Conservation (phyloP, 2,797 vertebrate genomes). For the Peromyscus eremicus region DNA sequence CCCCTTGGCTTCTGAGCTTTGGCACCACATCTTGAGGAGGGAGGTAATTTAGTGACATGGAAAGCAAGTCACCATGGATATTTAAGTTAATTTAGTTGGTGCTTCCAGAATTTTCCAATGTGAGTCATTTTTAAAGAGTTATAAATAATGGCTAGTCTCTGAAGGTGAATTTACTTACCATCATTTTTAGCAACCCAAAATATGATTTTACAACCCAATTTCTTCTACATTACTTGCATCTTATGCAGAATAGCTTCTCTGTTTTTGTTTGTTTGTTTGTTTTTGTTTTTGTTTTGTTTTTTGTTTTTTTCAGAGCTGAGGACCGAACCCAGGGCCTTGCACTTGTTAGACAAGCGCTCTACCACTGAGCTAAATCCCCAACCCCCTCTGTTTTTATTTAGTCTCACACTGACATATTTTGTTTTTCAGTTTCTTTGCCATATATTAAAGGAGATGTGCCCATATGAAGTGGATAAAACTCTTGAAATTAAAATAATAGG, state of each 20-base stretch:
- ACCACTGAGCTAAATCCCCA: too few species aligned
- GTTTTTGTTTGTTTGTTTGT: too few species aligned
- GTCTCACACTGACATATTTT: neutral
- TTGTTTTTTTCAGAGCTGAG: too few species aligned
- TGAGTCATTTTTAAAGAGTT: slow-evolving; percentile 74
- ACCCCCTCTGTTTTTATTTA: neutral
- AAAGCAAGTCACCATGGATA: slow-evolving; percentile 65
- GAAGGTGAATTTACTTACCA: slow-evolving; percentile 60
- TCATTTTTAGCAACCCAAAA: slow-evolving; percentile 56
- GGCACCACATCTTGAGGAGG: neutral
- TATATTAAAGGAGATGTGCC: neutral
- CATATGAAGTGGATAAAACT: neutral
- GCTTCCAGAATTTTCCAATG: slow-evolving; percentile 57
- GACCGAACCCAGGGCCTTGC: too few species aligned
- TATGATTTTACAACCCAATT: neutral
- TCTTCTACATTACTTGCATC: slow-evolving; percentile 3
- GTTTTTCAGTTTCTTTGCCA: slow-evolving; percentile 23
- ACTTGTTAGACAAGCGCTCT: too few species aligned
- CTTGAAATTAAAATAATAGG: neutral
- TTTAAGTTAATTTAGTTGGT: slow-evolving; percentile 67
- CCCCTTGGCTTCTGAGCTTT: neutral
- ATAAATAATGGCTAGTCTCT: slow-evolving; percentile 67
- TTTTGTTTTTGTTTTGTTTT: too few species aligned
- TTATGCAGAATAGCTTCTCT: neutral
- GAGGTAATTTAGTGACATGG: slow-evolving; percentile 24